Base-by-base conservation (phyloP, 2,797 vertebrate species). In the Sebastes reedi region DNA sequence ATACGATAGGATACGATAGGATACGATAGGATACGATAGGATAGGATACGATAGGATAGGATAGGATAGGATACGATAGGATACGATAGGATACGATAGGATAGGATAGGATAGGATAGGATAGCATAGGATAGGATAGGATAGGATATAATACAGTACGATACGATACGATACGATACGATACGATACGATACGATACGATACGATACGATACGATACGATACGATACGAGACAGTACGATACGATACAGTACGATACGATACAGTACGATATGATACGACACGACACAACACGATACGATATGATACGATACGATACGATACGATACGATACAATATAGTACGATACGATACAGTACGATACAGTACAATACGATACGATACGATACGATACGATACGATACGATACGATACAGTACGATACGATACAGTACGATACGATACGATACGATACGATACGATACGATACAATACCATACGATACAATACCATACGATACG, bases 401-500 rank as follows among this genome's bases (percentile, higher is more conserved):
- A 4, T 3, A 34, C 10, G 34, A 34, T 11, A 34, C 1, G 1
- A 4, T 5, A 36, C 34, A 4, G 12, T 4, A 36, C 36, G 4
- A 13, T 4, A 36, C 10, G 4, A 11, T 4, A 36, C 11, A 0
- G 3, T 4, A 34, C 34, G 0, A 11, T 10, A 36, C 11, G 4
- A 39, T 12, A 36, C 10, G 0, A 12, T 36, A 12, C 12, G 1
- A 39, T 39, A 14, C 36, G 0, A 14, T 14, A 39, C 13, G 0
- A 14, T 39, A 39, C 2, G 0, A 39, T 39, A 39, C 13, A 0
- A 6, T 39, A 39, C 36, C 0, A 39, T 14, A 39, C 36, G 0
- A 39, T 13, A 39, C 36, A 0, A 39, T 13, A 39, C 36, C 0
- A 39, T 5, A 39, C 5, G 0, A 39, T 13, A 39, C 13, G 5